phyloP scores from a whole-genome alignment of 2,797 vertebrate species.

The Aphelocoma californica region DNA sequence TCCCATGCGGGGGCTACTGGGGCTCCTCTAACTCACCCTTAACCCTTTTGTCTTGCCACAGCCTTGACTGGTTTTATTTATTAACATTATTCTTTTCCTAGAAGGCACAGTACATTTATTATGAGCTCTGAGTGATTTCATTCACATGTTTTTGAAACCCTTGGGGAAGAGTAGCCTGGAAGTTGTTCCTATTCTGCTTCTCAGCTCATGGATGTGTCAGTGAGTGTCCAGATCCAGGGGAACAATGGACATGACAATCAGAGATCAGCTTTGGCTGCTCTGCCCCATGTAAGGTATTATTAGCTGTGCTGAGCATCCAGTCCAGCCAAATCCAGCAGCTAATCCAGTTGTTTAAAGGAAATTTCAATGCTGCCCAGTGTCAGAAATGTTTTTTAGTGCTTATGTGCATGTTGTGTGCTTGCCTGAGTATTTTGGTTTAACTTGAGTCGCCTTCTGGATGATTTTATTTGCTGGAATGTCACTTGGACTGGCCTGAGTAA shows the following conservation, averaged over 20 bases:
- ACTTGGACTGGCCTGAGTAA: background rate
- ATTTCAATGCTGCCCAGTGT: background rate
- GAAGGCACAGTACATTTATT: background rate
- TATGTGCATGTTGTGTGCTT: background rate
- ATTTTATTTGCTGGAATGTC: background rate
- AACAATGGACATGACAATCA: background rate
- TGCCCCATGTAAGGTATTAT: background rate
- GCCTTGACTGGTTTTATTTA: background rate
- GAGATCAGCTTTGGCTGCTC: background rate
- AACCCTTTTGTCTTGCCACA: background rate
- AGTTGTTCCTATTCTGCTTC: background rate
- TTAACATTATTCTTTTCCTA: background rate
- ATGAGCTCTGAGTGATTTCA: background rate
- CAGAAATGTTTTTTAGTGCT: background rate
- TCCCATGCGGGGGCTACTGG: background rate
- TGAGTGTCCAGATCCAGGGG: background rate
- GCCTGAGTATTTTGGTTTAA: background rate
- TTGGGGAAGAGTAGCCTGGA: background rate
- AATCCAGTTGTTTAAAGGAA: background rate
- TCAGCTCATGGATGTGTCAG: background rate
- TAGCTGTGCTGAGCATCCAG: background rate
- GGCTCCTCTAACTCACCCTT: background rate
- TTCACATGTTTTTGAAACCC: background rate
- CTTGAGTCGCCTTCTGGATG: background rate
- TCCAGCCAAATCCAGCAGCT: slow-evolving; percentile 2